phyloP scores from a whole-genome alignment of 2,113 vertebrate species.

The Petroica traversi region DNA sequence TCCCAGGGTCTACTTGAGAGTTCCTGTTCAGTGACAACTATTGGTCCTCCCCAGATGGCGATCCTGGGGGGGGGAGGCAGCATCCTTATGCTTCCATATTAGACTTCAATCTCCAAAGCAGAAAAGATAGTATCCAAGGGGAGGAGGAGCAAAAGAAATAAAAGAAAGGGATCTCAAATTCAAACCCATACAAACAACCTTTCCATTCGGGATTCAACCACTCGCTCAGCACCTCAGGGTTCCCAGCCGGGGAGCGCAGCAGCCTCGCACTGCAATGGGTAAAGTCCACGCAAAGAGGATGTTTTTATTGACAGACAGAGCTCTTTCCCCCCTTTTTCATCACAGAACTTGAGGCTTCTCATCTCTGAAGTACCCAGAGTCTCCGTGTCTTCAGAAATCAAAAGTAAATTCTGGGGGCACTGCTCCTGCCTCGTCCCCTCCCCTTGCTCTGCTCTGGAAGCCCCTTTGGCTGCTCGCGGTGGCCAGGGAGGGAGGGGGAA shows the following conservation, averaged over 20 bases:
- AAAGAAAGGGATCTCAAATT: not conserved
- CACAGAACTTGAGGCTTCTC: conserved; percentile 42
- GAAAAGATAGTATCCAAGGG: conserved; percentile 5
- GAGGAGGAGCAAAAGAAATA: not conserved
- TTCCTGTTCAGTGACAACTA: not conserved
- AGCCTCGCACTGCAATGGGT: not conserved
- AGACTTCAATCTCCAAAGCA: conserved; percentile 26
- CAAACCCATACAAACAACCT: conserved; percentile 30
- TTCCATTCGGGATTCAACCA: not conserved
- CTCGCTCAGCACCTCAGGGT: not conserved
- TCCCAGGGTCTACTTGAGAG: not conserved
- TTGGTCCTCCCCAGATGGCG: not conserved
- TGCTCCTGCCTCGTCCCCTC: not conserved
- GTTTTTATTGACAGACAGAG: conserved; percentile 25
- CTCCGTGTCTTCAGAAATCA: not conserved
- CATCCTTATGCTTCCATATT: not conserved
- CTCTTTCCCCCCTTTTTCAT: not conserved
- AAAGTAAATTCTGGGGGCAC: not conserved
- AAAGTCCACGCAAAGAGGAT: conserved; percentile 22
- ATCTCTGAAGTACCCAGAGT: conserved; percentile 18
- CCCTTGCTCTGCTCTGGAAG: conserved; percentile 17
- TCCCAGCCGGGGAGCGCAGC: not conserved
- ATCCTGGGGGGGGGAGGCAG: not conserved
- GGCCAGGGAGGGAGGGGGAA: conserved; percentile 16
- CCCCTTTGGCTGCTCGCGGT: not conserved